Base-by-base conservation (phyloP, 2,888 invertebrate genomes). In the Horisme vitalbata region DNA sequence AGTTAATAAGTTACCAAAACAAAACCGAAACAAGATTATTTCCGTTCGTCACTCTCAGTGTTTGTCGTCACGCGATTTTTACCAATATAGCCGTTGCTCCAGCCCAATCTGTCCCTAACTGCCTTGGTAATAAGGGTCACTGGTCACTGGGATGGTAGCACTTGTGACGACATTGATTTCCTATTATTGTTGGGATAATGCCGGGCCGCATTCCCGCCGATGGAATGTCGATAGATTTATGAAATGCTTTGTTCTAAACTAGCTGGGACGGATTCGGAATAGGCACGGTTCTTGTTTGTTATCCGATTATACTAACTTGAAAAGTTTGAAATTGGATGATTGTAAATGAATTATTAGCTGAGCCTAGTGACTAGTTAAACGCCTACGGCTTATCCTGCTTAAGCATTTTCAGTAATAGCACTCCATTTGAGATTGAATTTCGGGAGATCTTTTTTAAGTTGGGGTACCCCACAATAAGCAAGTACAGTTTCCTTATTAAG, bases 141-240 rank as follows among this genome's bases (percentile, higher is more conserved):
- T 15, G 32, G 10, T 8, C 6, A 8, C 30, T 33, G 27, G 34
- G 35, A 36, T 33, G 43, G 45, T 41, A 33, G 39, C 41, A 30
- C 41, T 38, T 48, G 52, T 54, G 45, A 50, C 45, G 45, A 36
- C 51, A 52, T 57, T 54, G 55, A 54, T 55, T 57, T 45, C 38
- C 36, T 57, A 51, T 57, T 55, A 56, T 54, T 54, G 57, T 55
- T 48, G 44, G 48, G 53, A 47, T 49, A 52, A 49, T 46, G 46
- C 41, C 36, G 38, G 26, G 10, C 32, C 39, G 36, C 54, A 52
- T 57, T 49, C 54, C 56, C 20, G 5, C 11, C 32, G 20, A 13
- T 24, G 57, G 59, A 63, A 62, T 65, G 62, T 45, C 35, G 39
- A 38, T 32, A 45, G 58, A 62, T 57, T 59, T 58, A 55, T 55